Base-by-base conservation (phyloP, 2,113 vertebrate genomes). In the Menura novaehollandiae region DNA sequence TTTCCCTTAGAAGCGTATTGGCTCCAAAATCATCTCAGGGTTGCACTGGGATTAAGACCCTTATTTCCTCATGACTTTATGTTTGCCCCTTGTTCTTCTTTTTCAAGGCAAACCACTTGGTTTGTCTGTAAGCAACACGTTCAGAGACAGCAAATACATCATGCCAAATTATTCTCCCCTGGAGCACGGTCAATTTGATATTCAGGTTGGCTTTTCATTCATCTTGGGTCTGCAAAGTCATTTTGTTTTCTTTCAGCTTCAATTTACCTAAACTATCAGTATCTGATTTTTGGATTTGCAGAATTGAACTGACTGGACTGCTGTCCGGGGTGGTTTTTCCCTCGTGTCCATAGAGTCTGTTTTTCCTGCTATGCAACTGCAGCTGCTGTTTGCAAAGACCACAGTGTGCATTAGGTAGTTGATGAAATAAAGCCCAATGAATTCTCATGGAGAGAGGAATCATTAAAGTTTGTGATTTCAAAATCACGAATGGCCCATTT, bases 171-270 rank as follows among this genome's bases (percentile, higher is more conserved):
- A 97, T 94, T 90, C 89, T 74, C 24, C 77, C 69, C 69, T 66
- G 62, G 39, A 86, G 78, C 78, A 93, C 83, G 83, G 77, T 97
- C 89, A 96, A 62, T 95, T 89, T 76, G 86, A 63, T 88, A 93
- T 97, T 95, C 78, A 94, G 53, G 93, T 76, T 96, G 43, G 33
- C 62, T 97, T 96, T 96, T 94, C 69, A 84, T 93, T 91, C 79
- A 73, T 93, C 75, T 58, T 37, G 68, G 82, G 63, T 83, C 86
- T 95, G 79, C 69, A 92, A 89, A 95, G 72, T 69, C 58, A 91
- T 75, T 96, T 90, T 83, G 60, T 53, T 51, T 96, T 92, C 73
- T 91, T 96, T 97, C 96, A 90, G 39, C 58, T 96, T 95, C 85
- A 78, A 87, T 95, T 93, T 97, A 52, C 82, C 60, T 64, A 26